Evolutionary conservation across 1,140 invertebrate genomes (phyloP), one percentile per base, ranked within the genome.

Genomic region (Drosophila orosa): DNA sequence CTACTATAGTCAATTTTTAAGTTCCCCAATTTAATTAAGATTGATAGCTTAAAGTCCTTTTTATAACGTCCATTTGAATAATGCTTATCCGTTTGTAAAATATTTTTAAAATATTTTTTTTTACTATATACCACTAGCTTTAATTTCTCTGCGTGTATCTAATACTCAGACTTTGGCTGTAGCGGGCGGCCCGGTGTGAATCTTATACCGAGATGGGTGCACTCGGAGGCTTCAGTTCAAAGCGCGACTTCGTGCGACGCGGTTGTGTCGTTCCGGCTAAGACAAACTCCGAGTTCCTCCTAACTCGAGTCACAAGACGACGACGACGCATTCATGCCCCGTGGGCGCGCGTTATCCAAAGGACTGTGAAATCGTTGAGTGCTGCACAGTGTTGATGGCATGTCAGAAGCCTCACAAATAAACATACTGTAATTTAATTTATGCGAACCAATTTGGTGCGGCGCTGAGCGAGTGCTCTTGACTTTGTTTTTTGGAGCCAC

Each of bases 171-270:
- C 59, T 69, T 33, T 40, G 50, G 19, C 71, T 65, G 72, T 47
- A 35, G 78, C 74, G 68, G 75, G 71, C 75, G 79, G 83, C 67
- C 65, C 74, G 83, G 80, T 84, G 84, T 80, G 80, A 89, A 87
- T 87, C 87, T 87, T 89, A 84, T 89, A 57, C 84, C 80, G 79
- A 78, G 80, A 63, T 73, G 76, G 62, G 65, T 87, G 84, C 84
- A 89, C 65, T 89, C 73, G 40, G 42, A 84, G 84, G 55, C 76
- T 61, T 87, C 83, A 87, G 83, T 87, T 89, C 61, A 84, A 66
- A 77, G 44, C 65, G 84, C 81, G 77, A 71, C 76, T 67, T 84
- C 68, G 73, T 65, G 42, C 73, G 60, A 58, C 58, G 73, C 76
- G 84, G 83, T 87, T 69, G 84, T 69, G 65, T 58, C 27, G 67